Percentiles rank a stretch among this genome's conserved stretches.
Conservation (phyloP, 2,888 invertebrate species). For the Eurytoma adleriae region DNA sequence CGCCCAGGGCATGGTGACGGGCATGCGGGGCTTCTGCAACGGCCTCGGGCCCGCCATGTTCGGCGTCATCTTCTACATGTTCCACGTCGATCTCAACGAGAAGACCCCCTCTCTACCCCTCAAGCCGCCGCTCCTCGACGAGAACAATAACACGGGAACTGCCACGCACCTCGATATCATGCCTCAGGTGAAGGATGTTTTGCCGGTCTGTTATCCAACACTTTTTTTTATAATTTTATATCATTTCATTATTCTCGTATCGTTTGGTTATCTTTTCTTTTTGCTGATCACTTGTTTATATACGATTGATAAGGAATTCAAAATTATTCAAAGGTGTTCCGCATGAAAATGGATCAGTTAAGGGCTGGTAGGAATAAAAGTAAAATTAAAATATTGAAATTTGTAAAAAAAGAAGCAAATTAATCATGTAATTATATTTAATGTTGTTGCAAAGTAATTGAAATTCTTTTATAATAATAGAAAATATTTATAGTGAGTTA, state of each 20-base stretch:
- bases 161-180: slow-evolving; percentile 77
- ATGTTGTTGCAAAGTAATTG: no score
- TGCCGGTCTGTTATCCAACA: neutral
- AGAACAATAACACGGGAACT: slow-evolving; percentile 74
- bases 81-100: slow-evolving; percentile 97
- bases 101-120: slow-evolving; percentile 75
- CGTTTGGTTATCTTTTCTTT: neutral
- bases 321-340: no score
- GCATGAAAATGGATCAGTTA: no score
- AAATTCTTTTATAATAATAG: no score
- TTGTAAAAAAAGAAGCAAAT: no score
- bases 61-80: slow-evolving; percentile 98
- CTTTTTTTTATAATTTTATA: neutral
- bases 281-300: no score
- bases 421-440: no score
- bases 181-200: slow-evolving; percentile 74
- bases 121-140: slow-evolving; percentile 75
- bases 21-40: slow-evolving; percentile 98
- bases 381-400: no score
- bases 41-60: slow-evolving; percentile 99
- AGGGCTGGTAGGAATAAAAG: no score
- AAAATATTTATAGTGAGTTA: no score
- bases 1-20: slow-evolving; percentile 98
- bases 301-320: no score
- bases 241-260: neutral